Percentiles rank a stretch among this genome's conserved stretches.
Conservation (phyloP, 2,113 vertebrate species). For the Propithecus coquereli region DNA sequence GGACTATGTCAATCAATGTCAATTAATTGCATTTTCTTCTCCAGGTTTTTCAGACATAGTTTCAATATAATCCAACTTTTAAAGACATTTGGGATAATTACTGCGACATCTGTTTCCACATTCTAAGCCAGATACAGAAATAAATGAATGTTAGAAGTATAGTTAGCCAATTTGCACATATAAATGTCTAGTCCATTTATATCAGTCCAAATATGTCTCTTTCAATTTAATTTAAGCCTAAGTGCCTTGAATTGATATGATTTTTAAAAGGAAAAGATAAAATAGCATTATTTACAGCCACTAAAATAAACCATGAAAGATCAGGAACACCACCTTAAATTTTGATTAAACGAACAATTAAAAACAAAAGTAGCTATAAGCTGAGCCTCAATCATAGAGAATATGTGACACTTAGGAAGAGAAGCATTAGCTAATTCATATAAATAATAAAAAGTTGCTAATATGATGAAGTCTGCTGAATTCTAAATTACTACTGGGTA, state of each 20-base stretch:
- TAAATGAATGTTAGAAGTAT: slow-evolving; percentile 41
- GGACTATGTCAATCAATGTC: background rate
- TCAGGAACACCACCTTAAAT: background rate
- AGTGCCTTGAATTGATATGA: background rate
- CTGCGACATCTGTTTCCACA: slow-evolving; percentile 17
- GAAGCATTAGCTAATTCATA: slow-evolving; percentile 15
- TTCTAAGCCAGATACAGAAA: slow-evolving; percentile 31
- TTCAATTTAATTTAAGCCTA: slow-evolving; percentile 45
- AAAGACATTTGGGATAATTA: slow-evolving; percentile 40
- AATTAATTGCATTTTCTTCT: background rate
- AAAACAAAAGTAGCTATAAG: background rate
- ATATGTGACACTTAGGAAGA: background rate
- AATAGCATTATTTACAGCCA: slow-evolving; percentile 16
- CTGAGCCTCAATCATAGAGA: background rate
- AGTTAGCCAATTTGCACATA: slow-evolving; percentile 33
- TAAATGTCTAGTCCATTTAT: slow-evolving; percentile 41
- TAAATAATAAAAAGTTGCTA: slow-evolving; percentile 57
- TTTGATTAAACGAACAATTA: slow-evolving; percentile 16
- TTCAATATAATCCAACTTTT: slow-evolving; percentile 36
- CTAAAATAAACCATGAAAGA: background rate
- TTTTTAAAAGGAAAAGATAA: slow-evolving; percentile 7
- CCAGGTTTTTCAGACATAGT: background rate
- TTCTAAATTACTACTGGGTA: slow-evolving; percentile 12
- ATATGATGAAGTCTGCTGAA: slow-evolving; percentile 53
- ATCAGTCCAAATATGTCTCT: slow-evolving; percentile 13